phyloP scores from a whole-genome alignment of 2,113 vertebrate genomes.

The Rissa tridactyla region DNA sequence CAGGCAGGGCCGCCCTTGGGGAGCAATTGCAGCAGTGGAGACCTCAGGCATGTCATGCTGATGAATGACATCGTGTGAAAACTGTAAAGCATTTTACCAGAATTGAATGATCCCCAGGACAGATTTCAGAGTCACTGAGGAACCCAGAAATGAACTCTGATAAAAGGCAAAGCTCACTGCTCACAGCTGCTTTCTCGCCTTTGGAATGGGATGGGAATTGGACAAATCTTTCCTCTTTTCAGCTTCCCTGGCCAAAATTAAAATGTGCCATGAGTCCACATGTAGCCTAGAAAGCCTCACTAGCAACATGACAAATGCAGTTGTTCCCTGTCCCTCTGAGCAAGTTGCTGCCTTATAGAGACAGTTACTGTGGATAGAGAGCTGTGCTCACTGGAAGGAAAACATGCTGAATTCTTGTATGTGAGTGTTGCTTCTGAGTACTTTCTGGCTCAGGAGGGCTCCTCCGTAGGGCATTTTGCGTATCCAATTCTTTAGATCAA shows the following conservation, averaged over 20 bases:
- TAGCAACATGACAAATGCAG: fast-evolving
- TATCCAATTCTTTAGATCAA: neutral
- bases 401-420: neutral
- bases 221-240: neutral
- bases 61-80: neutral
- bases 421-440: neutral
- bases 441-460: neutral
- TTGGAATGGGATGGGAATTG: neutral
- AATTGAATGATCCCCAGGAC: neutral
- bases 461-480: neutral
- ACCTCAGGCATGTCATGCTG: neutral
- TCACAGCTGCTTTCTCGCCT: neutral
- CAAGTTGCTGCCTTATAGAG: neutral
- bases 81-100: neutral
- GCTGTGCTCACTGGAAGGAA: neutral
- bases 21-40: neutral
- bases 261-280: neutral
- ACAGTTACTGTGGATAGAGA: neutral
- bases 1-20: neutral
- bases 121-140: neutral
- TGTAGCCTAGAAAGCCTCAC: neutral
- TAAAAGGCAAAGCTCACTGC: neutral
- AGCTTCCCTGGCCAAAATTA: neutral
- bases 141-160: constrained; percentile 3
- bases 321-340: neutral